Percentiles rank a stretch among this genome's conserved stretches.
Evolutionary conservation across 2,797 vertebrate species (phyloP).

Genomic region (Notamacropus eugenii): DNA sequence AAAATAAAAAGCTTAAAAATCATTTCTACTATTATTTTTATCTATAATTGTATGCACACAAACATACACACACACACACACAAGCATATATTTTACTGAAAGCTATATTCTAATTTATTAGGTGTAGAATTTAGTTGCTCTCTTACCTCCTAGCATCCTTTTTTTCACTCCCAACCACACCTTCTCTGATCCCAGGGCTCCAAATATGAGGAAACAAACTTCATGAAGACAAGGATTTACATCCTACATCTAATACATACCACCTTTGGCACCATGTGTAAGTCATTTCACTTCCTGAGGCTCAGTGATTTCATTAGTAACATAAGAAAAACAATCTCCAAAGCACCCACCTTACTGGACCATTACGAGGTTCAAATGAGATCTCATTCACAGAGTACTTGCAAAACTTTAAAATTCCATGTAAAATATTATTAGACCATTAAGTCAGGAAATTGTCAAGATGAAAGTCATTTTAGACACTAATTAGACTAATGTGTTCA

Average conservation of each 20-base stretch:
- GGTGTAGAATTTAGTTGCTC: not conserved
- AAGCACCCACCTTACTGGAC: not conserved
- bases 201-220: not conserved
- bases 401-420: not conserved
- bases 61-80: not conserved
- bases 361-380: not conserved
- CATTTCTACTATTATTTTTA: not conserved
- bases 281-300: not conserved
- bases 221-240: not conserved
- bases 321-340: not conserved
- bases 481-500: not conserved
- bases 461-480: not conserved
- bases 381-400: not conserved
- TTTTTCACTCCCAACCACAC: not conserved
- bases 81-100: not conserved
- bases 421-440: not conserved
- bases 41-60: not conserved
- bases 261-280: not conserved
- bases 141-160: not conserved
- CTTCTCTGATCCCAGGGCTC: not conserved
- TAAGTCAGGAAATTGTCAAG: not conserved
- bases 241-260: not conserved
- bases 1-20: not conserved
- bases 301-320: not conserved
- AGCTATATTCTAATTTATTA: not conserved